Evolutionary conservation across 2,113 vertebrate genomes (phyloP).

Genomic region (Manacus vitellinus): DNA sequence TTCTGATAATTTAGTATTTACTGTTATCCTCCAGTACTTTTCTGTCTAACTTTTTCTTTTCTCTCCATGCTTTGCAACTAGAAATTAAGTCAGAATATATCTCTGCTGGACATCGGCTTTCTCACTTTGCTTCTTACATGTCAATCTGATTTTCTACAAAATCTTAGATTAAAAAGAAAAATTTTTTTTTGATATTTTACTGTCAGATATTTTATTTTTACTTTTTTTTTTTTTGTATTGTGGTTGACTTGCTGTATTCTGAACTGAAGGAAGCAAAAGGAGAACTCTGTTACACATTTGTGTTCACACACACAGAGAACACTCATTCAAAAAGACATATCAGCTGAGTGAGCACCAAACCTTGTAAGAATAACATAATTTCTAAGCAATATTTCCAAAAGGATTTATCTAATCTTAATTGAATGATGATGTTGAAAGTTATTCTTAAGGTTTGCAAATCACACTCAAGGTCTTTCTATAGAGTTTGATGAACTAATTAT

Average conservation of each 20-base stretch:
- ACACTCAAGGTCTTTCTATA: background rate
- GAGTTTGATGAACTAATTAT: background rate
- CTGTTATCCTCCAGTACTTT: background rate
- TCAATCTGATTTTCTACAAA: background rate
- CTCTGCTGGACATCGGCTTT: fast-evolving
- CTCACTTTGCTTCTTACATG: background rate
- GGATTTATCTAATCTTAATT: background rate
- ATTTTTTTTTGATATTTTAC: background rate
- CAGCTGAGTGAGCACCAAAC: background rate
- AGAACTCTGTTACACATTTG: background rate
- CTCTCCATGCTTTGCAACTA: background rate
- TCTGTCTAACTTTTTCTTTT: background rate
- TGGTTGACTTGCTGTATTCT: background rate
- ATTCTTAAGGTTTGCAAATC: background rate
- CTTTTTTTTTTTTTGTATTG: background rate
- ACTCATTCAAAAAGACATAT: background rate
- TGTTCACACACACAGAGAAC: background rate
- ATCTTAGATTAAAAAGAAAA: background rate
- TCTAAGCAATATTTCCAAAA: background rate
- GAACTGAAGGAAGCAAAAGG: background rate
- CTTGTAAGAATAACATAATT: fast-evolving
- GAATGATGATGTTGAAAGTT: background rate
- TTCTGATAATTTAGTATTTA: background rate
- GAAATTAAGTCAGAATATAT: background rate
- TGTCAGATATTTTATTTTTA: background rate